phyloP scores from a whole-genome alignment of 2,888 invertebrate genomes.

The Heliconius erato region DNA sequence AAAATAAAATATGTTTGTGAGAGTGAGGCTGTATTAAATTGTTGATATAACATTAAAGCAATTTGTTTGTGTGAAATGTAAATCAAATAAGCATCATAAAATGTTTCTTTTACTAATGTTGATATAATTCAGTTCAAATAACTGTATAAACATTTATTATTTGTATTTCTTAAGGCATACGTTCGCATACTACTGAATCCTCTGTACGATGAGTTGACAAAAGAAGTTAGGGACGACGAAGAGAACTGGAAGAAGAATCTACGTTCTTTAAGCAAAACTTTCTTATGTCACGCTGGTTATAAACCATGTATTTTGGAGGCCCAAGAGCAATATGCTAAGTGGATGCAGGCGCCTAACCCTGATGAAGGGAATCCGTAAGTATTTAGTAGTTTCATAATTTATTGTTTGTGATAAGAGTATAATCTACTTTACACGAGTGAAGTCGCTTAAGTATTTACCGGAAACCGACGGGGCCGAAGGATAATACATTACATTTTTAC shows the following conservation, averaged over 20 bases:
- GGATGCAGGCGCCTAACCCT: conserved; percentile 91
- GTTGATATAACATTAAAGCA: no score
- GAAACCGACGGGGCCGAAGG: no score
- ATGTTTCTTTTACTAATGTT: no score
- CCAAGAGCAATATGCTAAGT: conserved; percentile 89
- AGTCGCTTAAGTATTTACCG: no score
- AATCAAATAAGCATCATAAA: no score
- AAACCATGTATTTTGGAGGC: conserved; percentile 92
- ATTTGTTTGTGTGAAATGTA: no score
- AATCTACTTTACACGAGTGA: no score
- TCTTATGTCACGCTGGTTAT: conserved; percentile 91
- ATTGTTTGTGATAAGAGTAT: no score
- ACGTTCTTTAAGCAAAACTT: conserved; percentile 88
- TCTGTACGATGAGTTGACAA: conserved; percentile 88
- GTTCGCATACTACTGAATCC: conserved; percentile 89
- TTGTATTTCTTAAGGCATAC: conserved; percentile 85
- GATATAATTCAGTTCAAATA: no score
- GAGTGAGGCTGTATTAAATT: no score
- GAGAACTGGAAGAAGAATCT: conserved; percentile 89
- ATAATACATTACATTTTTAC: no score
- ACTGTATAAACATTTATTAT: not conserved
- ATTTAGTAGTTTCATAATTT: not conserved
- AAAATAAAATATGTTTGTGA: no score
- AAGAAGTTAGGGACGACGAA: conserved; percentile 82
- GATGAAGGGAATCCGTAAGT: conserved; percentile 93